These are phyloP conservation scores for Congeria kusceri DNA, from an alignment of 2,888 invertebrate genomes.

Conservation along the genomic window DNA sequence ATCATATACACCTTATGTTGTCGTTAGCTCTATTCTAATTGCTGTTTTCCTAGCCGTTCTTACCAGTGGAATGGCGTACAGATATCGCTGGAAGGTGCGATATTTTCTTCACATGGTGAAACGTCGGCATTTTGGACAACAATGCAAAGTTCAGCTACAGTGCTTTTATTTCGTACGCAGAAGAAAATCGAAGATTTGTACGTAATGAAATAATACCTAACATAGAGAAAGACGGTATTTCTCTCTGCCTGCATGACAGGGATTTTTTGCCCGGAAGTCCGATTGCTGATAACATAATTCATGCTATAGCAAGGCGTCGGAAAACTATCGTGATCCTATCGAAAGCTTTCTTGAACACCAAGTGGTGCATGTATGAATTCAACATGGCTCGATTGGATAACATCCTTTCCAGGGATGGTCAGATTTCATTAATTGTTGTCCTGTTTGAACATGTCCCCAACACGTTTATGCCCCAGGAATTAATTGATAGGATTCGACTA, in stretches of 20 bases:
- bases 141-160: slow-evolving; percentile 28
- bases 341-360: slow-evolving; percentile 56
- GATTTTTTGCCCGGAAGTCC: slow-evolving; percentile 67
- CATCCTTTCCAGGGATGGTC: slow-evolving; percentile 38
- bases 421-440: slow-evolving; percentile 23
- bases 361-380: slow-evolving; percentile 73
- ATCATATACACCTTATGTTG: slow-evolving; percentile 6
- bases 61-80: slow-evolving; percentile 40
- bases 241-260: slow-evolving; percentile 65
- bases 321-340: slow-evolving; percentile 67
- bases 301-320: slow-evolving; percentile 64
- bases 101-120: slow-evolving; percentile 50
- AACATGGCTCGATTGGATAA: slow-evolving; percentile 68
- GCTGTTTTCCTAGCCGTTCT: slow-evolving; percentile 30
- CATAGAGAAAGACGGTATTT: slow-evolving; percentile 35
- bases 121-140: slow-evolving; percentile 29
- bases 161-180: slow-evolving; percentile 51
- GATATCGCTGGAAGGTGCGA: slow-evolving; percentile 57
- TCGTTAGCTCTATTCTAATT: slow-evolving; percentile 22
- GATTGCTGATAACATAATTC: slow-evolving; percentile 65
- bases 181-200: slow-evolving; percentile 37
- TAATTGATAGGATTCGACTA: slow-evolving; percentile 32
- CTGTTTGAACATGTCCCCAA: slow-evolving; percentile 20
- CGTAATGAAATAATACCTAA: slow-evolving; percentile 20
- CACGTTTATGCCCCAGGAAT: slow-evolving; percentile 19